Conservation (phyloP, 2,113 vertebrate genomes). For the Acrocephalus kingi region DNA sequence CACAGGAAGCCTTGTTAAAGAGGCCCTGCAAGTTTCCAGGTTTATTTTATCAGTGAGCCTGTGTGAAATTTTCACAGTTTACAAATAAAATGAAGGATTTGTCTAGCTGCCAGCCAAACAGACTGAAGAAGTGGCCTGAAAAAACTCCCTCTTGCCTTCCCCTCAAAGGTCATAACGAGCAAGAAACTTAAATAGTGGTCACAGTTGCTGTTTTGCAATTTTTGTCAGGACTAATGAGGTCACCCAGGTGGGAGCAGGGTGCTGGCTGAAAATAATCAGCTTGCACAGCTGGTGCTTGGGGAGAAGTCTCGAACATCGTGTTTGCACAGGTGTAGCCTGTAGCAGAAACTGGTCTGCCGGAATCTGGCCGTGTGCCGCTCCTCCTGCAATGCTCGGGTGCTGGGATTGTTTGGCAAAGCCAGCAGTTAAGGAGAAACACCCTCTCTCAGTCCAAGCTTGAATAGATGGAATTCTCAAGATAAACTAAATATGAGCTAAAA, state of each 20-base stretch:
- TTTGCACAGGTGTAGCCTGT: slow-evolving; percentile 63
- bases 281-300: slow-evolving; percentile 56
- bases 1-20: background rate
- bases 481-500: background rate
- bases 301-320: background rate
- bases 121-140: slow-evolving; percentile 13
- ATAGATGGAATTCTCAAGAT: background rate
- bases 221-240: slow-evolving; percentile 44
- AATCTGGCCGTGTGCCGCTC: background rate
- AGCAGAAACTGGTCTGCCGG: background rate
- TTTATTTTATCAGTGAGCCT: slow-evolving; percentile 7
- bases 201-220: slow-evolving; percentile 30
- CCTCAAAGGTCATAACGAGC: background rate
- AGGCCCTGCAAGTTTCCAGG: background rate
- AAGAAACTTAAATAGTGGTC: slow-evolving; percentile 40
- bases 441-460: background rate
- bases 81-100: slow-evolving; percentile 49
- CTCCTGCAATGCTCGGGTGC: background rate
- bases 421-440: background rate
- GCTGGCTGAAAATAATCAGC: slow-evolving; percentile 31
- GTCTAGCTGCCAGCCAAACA: slow-evolving; percentile 14
- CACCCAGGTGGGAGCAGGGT: slow-evolving; percentile 10
- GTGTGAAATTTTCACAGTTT: slow-evolving; percentile 54
- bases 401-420: background rate
- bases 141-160: slow-evolving; percentile 7